These are phyloP conservation scores for Phaenicophaeus curvirostris DNA, from an alignment of 2,797 vertebrate genomes.

Conservation along the genomic window DNA sequence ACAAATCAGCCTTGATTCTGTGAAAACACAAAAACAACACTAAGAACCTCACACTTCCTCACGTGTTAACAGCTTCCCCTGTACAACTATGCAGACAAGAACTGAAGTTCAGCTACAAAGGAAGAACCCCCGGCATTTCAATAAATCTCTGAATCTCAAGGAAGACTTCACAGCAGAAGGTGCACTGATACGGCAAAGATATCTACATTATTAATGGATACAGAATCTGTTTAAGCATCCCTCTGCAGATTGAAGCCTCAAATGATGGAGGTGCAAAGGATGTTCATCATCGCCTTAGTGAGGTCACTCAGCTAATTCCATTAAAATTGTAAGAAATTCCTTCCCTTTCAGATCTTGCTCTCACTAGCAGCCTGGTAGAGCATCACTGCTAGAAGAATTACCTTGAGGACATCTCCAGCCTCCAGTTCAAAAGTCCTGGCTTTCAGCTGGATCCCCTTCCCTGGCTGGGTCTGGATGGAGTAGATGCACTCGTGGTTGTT, in stretches of 20 bases:
- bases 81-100: background rate
- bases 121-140: background rate
- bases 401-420: constrained; percentile 92
- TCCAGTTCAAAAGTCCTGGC: constrained; percentile 91
- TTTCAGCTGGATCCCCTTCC: constrained; percentile 96
- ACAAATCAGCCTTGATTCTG: background rate
- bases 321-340: background rate
- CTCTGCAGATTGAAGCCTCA: background rate
- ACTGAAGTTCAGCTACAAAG: constrained; percentile 36
- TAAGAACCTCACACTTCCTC: background rate
- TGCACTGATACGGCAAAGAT: fast-evolving
- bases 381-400: constrained; percentile 58
- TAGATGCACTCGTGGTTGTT: constrained; percentile 99
- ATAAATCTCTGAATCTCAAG: constrained; percentile 12
- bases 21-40: background rate
- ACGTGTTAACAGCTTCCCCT: background rate
- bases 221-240: background rate
- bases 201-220: background rate
- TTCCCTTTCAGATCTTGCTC: background rate
- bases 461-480: constrained; percentile 97
- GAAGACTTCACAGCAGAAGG: background rate
- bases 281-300: fast-evolving
- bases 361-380: fast-evolving
- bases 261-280: background rate
- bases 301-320: background rate